Evolutionary conservation across 2,113 vertebrate genomes (phyloP).

Genomic region (Larimichthys crocea): DNA sequence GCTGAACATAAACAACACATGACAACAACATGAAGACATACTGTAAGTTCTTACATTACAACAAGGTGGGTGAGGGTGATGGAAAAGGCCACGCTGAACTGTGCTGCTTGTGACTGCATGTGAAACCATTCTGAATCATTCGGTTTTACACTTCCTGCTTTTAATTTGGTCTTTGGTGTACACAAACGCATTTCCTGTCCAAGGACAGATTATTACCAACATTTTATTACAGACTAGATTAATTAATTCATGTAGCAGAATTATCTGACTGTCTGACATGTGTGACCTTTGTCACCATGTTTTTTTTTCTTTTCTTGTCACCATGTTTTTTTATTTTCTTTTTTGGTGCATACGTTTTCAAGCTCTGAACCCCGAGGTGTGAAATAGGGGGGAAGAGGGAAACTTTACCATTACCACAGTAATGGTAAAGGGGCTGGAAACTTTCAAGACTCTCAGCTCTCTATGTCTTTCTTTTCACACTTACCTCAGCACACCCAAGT

Average conservation of each 20-base stretch:
- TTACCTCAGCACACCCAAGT: constrained; percentile 9
- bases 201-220: neutral
- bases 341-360: too few relatives aligned
- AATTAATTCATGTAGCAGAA: neutral
- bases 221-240: neutral
- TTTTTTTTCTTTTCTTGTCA: neutral
- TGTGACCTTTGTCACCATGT: neutral
- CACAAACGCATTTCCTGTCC: neutral
- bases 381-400: neutral
- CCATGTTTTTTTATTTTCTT: too few relatives aligned
- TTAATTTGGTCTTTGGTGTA: neutral
- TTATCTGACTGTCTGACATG: neutral
- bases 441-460: neutral
- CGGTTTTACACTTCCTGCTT: neutral
- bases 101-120: neutral
- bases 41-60: too few relatives aligned
- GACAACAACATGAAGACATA: too few relatives aligned
- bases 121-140: neutral
- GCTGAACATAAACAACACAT: too few relatives aligned
- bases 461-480: constrained; percentile 41
- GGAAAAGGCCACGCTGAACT: too few relatives aligned
- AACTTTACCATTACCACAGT: neutral
- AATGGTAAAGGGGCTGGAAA: neutral
- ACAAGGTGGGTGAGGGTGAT: too few relatives aligned
- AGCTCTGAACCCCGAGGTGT: neutral